Evolutionary conservation across 1,140 invertebrate genomes (phyloP), one percentile per base, ranked within the genome.

Genomic region (Caenorhabditis latens): DNA sequence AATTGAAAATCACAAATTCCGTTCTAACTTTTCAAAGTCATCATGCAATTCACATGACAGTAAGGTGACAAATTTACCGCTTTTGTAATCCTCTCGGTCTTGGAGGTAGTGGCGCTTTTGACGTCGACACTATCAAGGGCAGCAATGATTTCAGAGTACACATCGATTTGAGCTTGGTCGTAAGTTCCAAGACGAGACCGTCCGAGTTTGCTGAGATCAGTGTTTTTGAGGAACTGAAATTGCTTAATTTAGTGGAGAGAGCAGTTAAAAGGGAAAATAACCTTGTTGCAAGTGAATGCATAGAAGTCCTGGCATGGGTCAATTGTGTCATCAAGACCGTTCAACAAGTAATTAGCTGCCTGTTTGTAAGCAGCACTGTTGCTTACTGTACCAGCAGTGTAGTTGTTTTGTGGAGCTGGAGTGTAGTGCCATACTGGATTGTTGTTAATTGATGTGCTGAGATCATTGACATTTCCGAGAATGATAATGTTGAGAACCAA

Each of bases 231-330:
- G 94, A 61, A 87, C 86, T 84, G 43, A 84, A 87, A 53, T 8
- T 42, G 0, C 4, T 1, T n/a, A 40, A 13, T 58, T 43, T 43
- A 13, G 16, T n/a, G 4, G 4, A 11, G 0, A 14, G 40, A 32
- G 3, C n/a, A 5, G 7, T 40, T 0, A 14, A 55, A 42, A 21
- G 8, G 4, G 24, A 32, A 32, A 32, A 65, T 24, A 21, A 79
- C 86, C 55, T 82, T 88, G 48, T 84, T 84, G 90, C 95, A 95
- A 8, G 94, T 93, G 90, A 94, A 95, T 61, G 93, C 91, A 92
- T 94, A 94, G 88, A 95, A 94, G 90, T 95, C 93, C 14, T 93
- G 91, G 89, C 95, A 95, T 5, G 94, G 94, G 65, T 93, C 90
- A 3, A 93, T 92, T 3, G 89, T 92, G 11, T 90, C 86, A 88